Evolutionary conservation across 2,888 invertebrate species (phyloP), one percentile per base, ranked within the genome.

Genomic region (Ametastegia equiseti): DNA sequence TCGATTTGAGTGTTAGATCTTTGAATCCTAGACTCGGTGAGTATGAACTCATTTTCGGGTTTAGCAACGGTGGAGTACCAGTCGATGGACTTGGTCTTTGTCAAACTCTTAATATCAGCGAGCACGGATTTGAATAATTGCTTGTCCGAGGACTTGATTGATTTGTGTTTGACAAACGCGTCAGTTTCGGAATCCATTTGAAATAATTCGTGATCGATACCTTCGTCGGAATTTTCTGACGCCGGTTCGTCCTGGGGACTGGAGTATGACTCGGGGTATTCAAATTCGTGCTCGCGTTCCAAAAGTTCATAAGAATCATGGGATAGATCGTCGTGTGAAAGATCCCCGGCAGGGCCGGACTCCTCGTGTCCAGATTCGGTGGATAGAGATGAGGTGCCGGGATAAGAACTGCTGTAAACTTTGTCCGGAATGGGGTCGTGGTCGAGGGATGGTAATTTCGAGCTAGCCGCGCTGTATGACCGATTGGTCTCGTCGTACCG

Each of bases 301-400:
- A 97, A 93, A 33, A 97, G 92, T 90, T 97, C 97, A 91, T 97
- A 97, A 87, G 97, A 97, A 91, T 97, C 97, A 91, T 97, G 97
- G 45, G 97, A 97, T 42, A 97, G 92, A 92, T 97, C 97, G 90
- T 97, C 97, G 90, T 97, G 97, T 11, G 97, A 97, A 83, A 95
- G 92, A 86, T 94, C 94, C 85, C 94, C 94, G 82, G 94, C 93
- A 19, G 94, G 94, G n/a, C 93, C 94, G 87, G 94, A 93, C 86
- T 95, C 95, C 86, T 94, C 93, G 87, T 91, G 91, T 75, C 92
- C 91, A 42, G 95, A 94, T 88, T 94, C 94, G 89, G 94, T 95
- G 45, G 93, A 93, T 83, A 93, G 91, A 81, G 95, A 94, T 4
- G 95, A 94, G 78, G 96, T 96, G 81, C 97, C 97, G 30, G 97